These are phyloP conservation scores for Temnothorax curvispinosus DNA, from an alignment of 1,140 invertebrate species.

Conservation along the genomic window DNA sequence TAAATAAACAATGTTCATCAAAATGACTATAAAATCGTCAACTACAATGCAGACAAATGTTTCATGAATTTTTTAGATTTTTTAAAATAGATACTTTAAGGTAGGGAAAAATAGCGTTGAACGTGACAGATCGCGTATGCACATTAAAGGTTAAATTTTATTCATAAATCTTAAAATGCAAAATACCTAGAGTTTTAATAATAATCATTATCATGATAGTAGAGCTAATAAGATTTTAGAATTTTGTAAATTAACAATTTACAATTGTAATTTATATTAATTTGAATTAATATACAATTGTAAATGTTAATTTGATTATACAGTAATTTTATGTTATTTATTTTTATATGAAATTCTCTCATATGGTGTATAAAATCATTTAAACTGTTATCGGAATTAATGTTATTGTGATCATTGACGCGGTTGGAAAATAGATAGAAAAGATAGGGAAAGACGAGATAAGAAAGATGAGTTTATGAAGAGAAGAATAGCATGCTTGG, in stretches of 20 bases:
- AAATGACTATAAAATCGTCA: no score
- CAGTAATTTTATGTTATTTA: background rate
- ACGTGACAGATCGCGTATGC: no score
- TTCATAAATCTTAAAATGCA: background rate
- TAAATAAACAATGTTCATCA: no score
- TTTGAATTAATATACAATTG: background rate
- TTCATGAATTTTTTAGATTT: no score
- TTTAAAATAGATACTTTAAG: no score
- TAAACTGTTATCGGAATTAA: background rate
- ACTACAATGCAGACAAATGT: no score
- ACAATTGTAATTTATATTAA: background rate
- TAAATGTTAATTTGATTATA: background rate
- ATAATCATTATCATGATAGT: background rate
- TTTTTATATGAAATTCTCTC: background rate
- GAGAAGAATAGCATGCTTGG: slow-evolving; percentile 71
- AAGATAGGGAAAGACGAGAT: background rate
- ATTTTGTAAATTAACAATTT: background rate
- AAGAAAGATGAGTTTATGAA: slow-evolving; percentile 58
- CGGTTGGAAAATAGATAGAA: background rate
- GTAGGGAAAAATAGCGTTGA: no score
- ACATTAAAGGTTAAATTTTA: background rate
- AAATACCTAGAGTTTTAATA: background rate
- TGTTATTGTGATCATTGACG: background rate
- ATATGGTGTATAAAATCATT: background rate
- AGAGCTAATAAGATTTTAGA: background rate